These are phyloP conservation scores for Drosophila setifemur DNA, from an alignment of 1,140 invertebrate species.

Conservation along the genomic window DNA sequence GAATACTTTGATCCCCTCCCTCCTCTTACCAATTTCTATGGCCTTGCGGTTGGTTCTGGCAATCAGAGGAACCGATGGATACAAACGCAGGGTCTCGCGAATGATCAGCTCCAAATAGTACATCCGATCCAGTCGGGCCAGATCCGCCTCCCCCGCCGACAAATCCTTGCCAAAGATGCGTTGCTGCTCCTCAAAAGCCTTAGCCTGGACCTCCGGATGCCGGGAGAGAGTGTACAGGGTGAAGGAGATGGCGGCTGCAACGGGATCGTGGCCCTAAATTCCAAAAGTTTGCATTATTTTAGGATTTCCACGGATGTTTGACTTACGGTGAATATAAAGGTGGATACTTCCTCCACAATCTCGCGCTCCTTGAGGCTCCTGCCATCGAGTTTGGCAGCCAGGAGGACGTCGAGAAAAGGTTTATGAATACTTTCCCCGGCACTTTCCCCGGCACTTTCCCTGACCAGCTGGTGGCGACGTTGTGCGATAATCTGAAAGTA, in stretches of 20 bases:
- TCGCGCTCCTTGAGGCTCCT: constrained; percentile 86
- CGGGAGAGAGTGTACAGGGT: constrained; percentile 69
- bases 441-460: background rate
- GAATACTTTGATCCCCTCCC: background rate
- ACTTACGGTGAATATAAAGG: constrained; percentile 89
- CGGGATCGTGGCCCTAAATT: constrained; percentile 84
- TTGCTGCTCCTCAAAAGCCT: constrained; percentile 85
- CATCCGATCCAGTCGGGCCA: constrained; percentile 84
- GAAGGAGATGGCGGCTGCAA: constrained; percentile 66
- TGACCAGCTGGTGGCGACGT: constrained; percentile 31
- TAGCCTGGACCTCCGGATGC: constrained; percentile 83
- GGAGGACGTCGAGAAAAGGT: constrained; percentile 64
- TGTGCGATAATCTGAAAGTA: constrained; percentile 45
- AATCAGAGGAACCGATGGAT: constrained; percentile 89
- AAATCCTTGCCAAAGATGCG: constrained; percentile 82
- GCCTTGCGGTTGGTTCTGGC: constrained; percentile 85
- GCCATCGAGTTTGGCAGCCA: constrained; percentile 83
- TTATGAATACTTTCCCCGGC: constrained; percentile 7
- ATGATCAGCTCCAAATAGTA: constrained; percentile 88
- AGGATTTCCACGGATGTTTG: background rate
- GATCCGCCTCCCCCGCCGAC: constrained; percentile 58
- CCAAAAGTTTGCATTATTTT: background rate
- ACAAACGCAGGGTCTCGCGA: constrained; percentile 87
- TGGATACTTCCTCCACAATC: constrained; percentile 88
- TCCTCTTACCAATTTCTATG: constrained; percentile 84